Evolutionary conservation across 1,140 invertebrate species (phyloP), one percentile per base, ranked within the genome.

Genomic region (Drosophila tsacasi): DNA sequence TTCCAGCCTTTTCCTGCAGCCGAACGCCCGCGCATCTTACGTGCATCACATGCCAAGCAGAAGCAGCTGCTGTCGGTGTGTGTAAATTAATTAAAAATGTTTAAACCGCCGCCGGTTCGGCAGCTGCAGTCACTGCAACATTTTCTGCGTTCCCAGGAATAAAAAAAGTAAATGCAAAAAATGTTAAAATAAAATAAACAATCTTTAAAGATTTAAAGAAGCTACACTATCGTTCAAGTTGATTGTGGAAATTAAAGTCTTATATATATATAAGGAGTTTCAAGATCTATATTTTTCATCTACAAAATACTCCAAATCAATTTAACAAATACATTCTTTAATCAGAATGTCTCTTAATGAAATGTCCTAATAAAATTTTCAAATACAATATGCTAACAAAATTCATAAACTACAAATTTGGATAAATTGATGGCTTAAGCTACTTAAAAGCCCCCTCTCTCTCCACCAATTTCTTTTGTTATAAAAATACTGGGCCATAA

Each of bases 41-140:
- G 78, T 85, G 79, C 71, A 65, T 82, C 80, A 76, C 68, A 85
- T 85, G 47, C 64, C 82, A 86, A 85, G 72, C 72, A 87, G 77
- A 79, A 85, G 72, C 72, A 87, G 77, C 83, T 80, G 83, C 79
- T 87, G 83, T 76, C 83, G 73, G 74, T 77, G 62, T 73, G 50
- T 71, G 81, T 59, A 83, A 86, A 86, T 86, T 86, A 86, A 86
- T 86, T 86, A 86, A 86, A 86, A 83, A 76, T 87, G 64, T 64
- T 87, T 69, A 83, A 86, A 83, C 50, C 79, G 58, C 63, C 79
- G 83, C 63, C 40, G 75, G 75, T 76, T 76, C 55, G 55, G 58
- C 64, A 68, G 74, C 74, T 78, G 76, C 58, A 30, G 50, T 60
- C 72, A 27, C 57, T 49, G 42, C 21, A 47, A 75, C 73, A 74